These are phyloP conservation scores for Hydractinia symbiolongicarpus DNA, from an alignment of 30 jellyfish, hydroid and myxozoan genomes.

Conservation along the genomic window DNA sequence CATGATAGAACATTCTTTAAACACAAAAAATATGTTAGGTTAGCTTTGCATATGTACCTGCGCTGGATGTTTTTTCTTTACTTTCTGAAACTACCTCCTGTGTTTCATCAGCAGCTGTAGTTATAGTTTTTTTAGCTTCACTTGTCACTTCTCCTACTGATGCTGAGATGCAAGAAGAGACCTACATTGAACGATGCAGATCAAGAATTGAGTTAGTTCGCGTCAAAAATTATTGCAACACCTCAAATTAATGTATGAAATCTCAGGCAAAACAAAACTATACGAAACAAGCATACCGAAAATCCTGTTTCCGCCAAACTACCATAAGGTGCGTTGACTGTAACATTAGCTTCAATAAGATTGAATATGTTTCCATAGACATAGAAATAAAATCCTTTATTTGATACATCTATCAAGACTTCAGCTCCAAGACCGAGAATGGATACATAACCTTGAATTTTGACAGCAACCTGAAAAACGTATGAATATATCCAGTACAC, in stretches of 20 bases:
- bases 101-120: slow-evolving; percentile 47
- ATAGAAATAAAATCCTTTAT: slow-evolving; percentile 40
- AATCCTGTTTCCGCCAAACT: not conserved
- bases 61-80: not conserved
- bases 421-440: slow-evolving; percentile 62
- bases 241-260: not conserved
- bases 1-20: no score
- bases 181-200: slow-evolving; percentile 5
- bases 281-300: not conserved
- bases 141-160: slow-evolving; percentile 42
- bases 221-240: no score
- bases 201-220: no score
- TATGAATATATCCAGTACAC: not conserved
- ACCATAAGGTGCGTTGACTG: slow-evolving; percentile 54
- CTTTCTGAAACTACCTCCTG: slow-evolving; percentile 35
- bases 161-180: slow-evolving; percentile 54
- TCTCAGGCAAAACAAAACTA: no score
- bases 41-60: not conserved
- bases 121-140: slow-evolving; percentile 38
- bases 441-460: slow-evolving; percentile 37
- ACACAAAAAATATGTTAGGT: no score
- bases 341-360: slow-evolving; percentile 53
- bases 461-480: slow-evolving; percentile 26
- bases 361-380: slow-evolving; percentile 58
- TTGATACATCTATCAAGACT: slow-evolving; percentile 35